Percentiles rank a stretch among this genome's conserved stretches.
phyloP scores from a whole-genome alignment of 2,797 vertebrate genomes.

The Sebastolobus altivelis region DNA sequence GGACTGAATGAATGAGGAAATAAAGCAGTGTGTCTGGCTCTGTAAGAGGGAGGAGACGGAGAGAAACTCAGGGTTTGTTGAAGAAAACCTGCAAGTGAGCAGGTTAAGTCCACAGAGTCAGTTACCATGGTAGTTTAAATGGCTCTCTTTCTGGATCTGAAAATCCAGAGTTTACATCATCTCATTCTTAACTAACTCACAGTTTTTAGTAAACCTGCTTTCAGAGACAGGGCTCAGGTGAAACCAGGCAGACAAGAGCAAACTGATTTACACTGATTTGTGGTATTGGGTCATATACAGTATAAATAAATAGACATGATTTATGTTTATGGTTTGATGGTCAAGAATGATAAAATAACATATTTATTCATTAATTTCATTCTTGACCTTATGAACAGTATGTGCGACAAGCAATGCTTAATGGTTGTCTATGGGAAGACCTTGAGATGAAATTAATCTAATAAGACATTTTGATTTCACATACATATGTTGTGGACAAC shows the following conservation, averaged over 20 bases:
- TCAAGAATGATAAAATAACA: not conserved
- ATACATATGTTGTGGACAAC: not conserved
- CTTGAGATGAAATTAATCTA: not conserved
- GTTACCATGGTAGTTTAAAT: too few species aligned
- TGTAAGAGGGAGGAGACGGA: too few species aligned
- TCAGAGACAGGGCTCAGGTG: not conserved
- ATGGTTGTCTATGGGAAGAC: not conserved
- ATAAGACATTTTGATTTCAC: not conserved
- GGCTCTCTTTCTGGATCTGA: too few species aligned
- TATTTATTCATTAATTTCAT: not conserved
- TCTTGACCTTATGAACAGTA: not conserved
- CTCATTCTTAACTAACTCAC: too few species aligned
- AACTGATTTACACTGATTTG: not conserved
- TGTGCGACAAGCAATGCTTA: not conserved
- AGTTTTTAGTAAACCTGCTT: not conserved
- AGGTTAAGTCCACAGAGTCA: too few species aligned
- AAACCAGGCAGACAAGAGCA: not conserved
- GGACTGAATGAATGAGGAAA: too few species aligned
- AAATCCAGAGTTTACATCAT: too few species aligned
- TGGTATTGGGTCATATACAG: not conserved
- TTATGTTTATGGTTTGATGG: not conserved
- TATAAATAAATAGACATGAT: not conserved
- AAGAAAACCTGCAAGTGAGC: too few species aligned
- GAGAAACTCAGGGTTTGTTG: too few species aligned
- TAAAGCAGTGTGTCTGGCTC: too few species aligned